Percentiles rank a stretch among this genome's conserved stretches.
These are phyloP conservation scores for Leptatherina wallacei DNA, from an alignment of 2,797 vertebrate genomes.

Conservation along the genomic window DNA sequence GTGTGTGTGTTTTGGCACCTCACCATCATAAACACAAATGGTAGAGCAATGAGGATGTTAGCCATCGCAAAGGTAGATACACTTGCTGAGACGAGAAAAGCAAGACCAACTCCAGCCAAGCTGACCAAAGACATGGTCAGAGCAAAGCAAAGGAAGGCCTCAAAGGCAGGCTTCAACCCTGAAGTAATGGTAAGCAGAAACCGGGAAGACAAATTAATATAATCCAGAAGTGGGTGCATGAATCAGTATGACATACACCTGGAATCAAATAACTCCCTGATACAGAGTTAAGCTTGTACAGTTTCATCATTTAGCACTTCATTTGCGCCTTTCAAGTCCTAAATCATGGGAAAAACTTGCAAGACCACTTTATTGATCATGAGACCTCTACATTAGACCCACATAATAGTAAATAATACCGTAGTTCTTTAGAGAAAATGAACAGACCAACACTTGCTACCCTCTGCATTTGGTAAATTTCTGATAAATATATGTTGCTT, in stretches of 20 bases:
- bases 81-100: conserved; percentile 85
- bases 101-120: conserved; percentile 81
- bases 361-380: conserved; percentile 4
- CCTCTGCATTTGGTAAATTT: neutral
- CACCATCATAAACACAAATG: conserved; percentile 89
- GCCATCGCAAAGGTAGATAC: conserved; percentile 84
- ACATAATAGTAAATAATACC: neutral
- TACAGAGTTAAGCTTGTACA: neutral
- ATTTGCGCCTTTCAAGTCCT: neutral
- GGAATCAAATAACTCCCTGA: neutral
- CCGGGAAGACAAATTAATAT: neutral
- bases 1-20: conserved; percentile 28
- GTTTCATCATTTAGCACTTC: neutral
- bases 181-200: conserved; percentile 18
- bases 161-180: conserved; percentile 80
- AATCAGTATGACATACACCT: neutral
- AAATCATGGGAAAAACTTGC: neutral
- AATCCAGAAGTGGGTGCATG: too few species aligned
- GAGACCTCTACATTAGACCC: neutral
- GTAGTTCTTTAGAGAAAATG: too few species aligned
- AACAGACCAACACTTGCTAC: neutral
- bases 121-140: conserved; percentile 84
- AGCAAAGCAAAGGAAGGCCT: conserved; percentile 78
- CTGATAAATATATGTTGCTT: neutral
- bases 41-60: conserved; percentile 84